Conservation (phyloP, 2,888 invertebrate genomes). For the Meghimatium bilineatum region DNA sequence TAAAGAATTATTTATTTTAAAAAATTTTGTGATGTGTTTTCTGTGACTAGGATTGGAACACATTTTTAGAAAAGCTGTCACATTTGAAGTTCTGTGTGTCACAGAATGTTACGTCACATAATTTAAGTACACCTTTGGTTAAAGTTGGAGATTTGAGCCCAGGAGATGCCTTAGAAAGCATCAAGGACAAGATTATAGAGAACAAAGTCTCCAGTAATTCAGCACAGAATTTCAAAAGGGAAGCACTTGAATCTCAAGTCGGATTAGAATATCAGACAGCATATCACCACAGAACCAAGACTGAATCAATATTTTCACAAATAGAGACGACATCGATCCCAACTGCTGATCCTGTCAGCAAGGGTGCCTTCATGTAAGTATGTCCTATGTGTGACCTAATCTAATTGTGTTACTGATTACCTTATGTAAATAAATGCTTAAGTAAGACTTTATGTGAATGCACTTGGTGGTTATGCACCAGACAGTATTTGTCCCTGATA, state of each 20-base stretch:
- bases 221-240: neutral
- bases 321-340: neutral
- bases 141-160: constrained; percentile 31
- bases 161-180: constrained; percentile 22
- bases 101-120: constrained; percentile 14
- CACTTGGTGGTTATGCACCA: too few species aligned
- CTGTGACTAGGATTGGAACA: constrained; percentile 75
- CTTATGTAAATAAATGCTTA: too few species aligned
- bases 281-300: neutral
- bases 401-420: too few species aligned
- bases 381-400: too few species aligned
- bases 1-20: too few species aligned
- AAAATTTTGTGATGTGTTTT: neutral
- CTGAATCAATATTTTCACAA: neutral
- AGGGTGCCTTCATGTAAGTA: constrained; percentile 22
- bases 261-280: neutral
- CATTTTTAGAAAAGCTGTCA: constrained; percentile 73
- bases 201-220: neutral
- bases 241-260: neutral
- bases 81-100: constrained; percentile 74
- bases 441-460: too few species aligned
- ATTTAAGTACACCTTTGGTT: neutral
- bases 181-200: constrained; percentile 22
- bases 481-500: too few species aligned
- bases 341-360: neutral